Base-by-base conservation (phyloP, 2,888 invertebrate species). In the Cantharis rustica region DNA sequence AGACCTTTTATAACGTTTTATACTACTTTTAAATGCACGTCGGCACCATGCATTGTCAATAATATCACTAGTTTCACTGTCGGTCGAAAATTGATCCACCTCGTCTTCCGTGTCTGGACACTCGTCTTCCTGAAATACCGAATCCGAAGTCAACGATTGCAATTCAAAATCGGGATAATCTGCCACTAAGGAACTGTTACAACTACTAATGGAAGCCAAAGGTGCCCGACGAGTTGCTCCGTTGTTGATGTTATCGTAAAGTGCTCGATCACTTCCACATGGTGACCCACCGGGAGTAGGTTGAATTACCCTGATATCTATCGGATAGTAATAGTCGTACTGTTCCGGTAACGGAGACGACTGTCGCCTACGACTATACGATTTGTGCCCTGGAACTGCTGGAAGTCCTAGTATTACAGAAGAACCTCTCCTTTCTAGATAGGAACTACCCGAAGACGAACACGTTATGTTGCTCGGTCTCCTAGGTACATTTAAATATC, bases 251-350 rank as follows among this genome's bases (percentile, higher is more conserved):
- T 85, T 84, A 78, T 89, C 88, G 83, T 90, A 89, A 7, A 92
- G 85, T 73, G 90, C 90, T 16, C 89, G 87, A 83, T 93, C 93
- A 86, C 95, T 95, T 47, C 92, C 92, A 85, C 93, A 92, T 10
- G 96, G 96, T 61, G 96, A 96, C 71, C 95, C 91, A 73, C 95
- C 94, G n/a, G 96, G 95, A 17, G 94, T 95, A 68, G 94, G 93
- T 84, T 94, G 93, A 80, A 94, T 94, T 80, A 95, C 93, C 87
- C 90, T 89, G 87, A 88, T 88, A 80, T 88, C 88, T 62, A 88
- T 88, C 16, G 88, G 88, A 78, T 88, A 87, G 80, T 86, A 87
- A 78, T 86, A 86, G 78, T 88, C 88, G 82, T 86, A 87, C 70
- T 87, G 85, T 81, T 87, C 86, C 16, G 86, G 87, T 20, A 87